phyloP scores from a whole-genome alignment of 2,888 invertebrate genomes.

The Gryllus longicercus region DNA sequence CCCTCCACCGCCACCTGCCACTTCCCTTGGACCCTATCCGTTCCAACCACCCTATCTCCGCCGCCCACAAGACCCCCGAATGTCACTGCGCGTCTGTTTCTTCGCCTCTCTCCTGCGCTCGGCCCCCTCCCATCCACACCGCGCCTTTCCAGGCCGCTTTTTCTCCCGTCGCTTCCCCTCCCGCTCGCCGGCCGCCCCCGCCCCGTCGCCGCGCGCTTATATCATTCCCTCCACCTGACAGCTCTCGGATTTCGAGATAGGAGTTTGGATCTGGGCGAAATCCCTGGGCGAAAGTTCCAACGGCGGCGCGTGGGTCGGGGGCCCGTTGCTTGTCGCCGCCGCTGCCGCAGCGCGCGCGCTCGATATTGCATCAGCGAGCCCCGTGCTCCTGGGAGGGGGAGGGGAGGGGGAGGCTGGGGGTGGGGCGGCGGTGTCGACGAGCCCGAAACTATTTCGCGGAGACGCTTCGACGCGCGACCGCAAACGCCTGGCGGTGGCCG shows the following conservation, averaged over 20 bases:
- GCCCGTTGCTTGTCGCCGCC: neutral
- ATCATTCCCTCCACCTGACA: slow-evolving; percentile 1
- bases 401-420: neutral
- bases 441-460: neutral
- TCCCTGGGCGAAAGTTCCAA: neutral
- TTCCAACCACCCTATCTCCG: too few relatives aligned
- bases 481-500: too few relatives aligned
- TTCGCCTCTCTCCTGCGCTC: too few relatives aligned
- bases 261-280: neutral
- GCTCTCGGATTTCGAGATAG: neutral
- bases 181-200: too few relatives aligned
- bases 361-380: neutral
- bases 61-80: too few relatives aligned
- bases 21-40: too few relatives aligned
- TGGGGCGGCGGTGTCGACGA: neutral
- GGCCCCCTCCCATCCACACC: too few relatives aligned
- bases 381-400: neutral
- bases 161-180: too few relatives aligned
- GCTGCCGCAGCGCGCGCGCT: neutral
- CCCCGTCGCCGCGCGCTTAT: neutral
- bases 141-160: too few relatives aligned
- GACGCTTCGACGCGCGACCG: neutral
- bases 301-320: neutral
- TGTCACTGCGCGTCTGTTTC: too few relatives aligned
- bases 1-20: too few relatives aligned